Conservation (phyloP, 2,113 vertebrate genomes). For the Amia ocellicauda region DNA sequence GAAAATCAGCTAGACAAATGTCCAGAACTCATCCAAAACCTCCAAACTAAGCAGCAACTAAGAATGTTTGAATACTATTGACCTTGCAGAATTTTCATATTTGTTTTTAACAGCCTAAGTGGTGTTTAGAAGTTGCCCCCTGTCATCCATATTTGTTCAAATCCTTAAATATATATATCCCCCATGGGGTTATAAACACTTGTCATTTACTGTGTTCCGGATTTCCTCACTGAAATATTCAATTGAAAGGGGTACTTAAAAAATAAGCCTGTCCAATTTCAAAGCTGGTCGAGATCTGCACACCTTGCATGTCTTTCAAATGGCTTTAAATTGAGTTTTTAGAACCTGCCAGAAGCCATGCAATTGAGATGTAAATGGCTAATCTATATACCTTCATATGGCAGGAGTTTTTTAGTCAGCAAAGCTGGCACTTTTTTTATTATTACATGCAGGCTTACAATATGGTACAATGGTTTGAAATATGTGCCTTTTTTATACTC, state of each 20-base stretch:
- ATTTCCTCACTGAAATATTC: not conserved
- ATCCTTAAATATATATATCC: not conserved
- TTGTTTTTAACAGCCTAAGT: too few species aligned
- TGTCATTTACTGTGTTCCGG: not conserved
- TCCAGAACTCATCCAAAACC: too few species aligned
- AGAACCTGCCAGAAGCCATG: slow-evolving; percentile 1
- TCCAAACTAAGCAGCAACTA: too few species aligned
- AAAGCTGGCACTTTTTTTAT: not conserved
- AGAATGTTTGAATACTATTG: too few species aligned
- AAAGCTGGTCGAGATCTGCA: not conserved
- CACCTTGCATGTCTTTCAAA: not conserved
- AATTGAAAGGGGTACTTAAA: not conserved
- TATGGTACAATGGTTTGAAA: too few species aligned
- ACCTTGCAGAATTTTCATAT: too few species aligned
- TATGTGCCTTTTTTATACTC: too few species aligned
- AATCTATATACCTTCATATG: not conserved
- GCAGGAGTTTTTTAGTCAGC: too few species aligned
- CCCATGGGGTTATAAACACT: not conserved
- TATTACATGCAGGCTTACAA: too few species aligned
- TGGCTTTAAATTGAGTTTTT: not conserved
- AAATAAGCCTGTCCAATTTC: not conserved
- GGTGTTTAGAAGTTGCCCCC: too few species aligned
- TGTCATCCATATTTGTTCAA: too few species aligned
- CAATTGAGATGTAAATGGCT: not conserved
- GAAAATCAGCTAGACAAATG: too few species aligned